Conservation (phyloP, 2,113 vertebrate genomes). For the Malurus alboscapulatus region DNA sequence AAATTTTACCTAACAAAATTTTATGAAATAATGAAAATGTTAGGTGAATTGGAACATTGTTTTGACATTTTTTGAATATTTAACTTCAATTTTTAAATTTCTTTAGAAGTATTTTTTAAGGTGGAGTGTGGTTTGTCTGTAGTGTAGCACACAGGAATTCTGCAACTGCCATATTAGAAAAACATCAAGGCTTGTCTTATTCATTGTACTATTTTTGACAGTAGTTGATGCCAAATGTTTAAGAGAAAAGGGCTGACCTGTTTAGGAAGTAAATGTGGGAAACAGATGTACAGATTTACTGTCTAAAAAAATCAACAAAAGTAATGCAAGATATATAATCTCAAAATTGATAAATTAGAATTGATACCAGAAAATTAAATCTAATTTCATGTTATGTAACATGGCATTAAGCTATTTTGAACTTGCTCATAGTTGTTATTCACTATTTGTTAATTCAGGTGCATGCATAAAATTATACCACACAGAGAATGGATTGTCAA, state of each 20-base stretch:
- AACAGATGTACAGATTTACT: neutral
- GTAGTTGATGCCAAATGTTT: neutral
- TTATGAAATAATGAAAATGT: neutral
- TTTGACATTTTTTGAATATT: neutral
- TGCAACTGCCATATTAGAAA: neutral
- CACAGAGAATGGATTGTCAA: neutral
- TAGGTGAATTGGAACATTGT: neutral
- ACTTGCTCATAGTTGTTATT: neutral
- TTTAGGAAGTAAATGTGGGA: neutral
- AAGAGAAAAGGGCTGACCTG: neutral
- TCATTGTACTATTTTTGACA: neutral
- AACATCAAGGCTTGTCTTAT: neutral
- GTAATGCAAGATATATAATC: neutral
- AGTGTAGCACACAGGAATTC: neutral
- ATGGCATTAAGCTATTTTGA: neutral
- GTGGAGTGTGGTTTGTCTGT: neutral
- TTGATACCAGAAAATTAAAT: neutral
- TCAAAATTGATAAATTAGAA: neutral
- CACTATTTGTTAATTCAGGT: neutral
- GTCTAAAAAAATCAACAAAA: neutral
- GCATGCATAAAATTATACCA: neutral
- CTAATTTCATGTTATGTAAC: neutral
- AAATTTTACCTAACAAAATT: neutral
- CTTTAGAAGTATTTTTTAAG: neutral
- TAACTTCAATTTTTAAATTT: neutral